Percentiles rank a stretch among this genome's conserved stretches.
phyloP scores from a whole-genome alignment of 2,113 vertebrate genomes.

The Rafetus swinhoei region DNA sequence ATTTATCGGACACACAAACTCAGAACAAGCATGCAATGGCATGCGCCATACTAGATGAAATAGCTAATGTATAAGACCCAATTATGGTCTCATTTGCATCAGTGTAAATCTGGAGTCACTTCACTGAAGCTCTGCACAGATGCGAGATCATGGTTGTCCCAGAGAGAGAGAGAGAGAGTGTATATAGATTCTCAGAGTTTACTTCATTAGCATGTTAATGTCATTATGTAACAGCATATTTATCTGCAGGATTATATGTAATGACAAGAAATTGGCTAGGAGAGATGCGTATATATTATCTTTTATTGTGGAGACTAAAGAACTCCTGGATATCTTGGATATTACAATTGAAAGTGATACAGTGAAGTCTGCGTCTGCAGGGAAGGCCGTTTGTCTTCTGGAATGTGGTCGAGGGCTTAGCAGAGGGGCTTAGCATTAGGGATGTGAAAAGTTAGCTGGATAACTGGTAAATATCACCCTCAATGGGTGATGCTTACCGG shows the following conservation, averaged over 20 bases:
- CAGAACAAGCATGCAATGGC: not conserved
- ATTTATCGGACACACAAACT: not conserved
- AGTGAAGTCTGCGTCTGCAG: not conserved
- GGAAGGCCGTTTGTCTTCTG: not conserved
- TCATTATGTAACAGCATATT: not conserved
- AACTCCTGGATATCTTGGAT: not conserved
- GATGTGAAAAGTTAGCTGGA: no score
- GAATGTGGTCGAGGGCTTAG: not conserved
- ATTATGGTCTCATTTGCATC: not conserved
- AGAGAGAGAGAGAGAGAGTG: no score
- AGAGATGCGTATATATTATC: not conserved
- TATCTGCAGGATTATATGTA: not conserved
- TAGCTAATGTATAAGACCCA: fast-evolving
- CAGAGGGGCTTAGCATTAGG: not conserved
- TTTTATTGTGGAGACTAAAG: not conserved
- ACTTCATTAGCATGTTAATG: constrained; percentile 1
- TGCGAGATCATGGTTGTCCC: not conserved
- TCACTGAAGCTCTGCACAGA: not conserved
- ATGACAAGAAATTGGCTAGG: not conserved
- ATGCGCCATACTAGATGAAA: not conserved
- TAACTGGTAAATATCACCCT: no score
- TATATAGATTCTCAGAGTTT: not conserved
- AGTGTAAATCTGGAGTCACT: not conserved
- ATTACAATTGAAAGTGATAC: not conserved
- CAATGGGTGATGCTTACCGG: no score